Conservation (phyloP, 1,140 invertebrate genomes). For the Babylonia areolata region DNA sequence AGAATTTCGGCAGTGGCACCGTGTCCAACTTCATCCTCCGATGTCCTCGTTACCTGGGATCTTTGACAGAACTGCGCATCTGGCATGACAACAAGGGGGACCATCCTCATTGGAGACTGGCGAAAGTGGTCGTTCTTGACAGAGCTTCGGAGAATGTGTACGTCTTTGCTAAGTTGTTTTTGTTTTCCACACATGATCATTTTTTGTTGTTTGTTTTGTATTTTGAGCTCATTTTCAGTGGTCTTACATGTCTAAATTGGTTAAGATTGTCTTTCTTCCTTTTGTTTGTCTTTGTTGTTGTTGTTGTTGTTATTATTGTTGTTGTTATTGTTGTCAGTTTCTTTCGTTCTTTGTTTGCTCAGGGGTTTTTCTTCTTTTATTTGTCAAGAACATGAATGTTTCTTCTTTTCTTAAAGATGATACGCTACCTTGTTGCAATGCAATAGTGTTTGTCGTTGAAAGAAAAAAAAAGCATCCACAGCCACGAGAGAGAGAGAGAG, state of each 20-base stretch:
- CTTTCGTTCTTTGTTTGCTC: not conserved
- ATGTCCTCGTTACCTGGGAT: slow-evolving; percentile 74
- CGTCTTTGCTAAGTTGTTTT: not conserved
- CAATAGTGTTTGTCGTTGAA: no score
- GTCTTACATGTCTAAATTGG: no score
- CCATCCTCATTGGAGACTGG: slow-evolving; percentile 77
- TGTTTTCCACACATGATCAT: not conserved
- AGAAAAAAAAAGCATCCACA: no score
- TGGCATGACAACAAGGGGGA: slow-evolving; percentile 78
- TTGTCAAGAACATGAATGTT: no score
- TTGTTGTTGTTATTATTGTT: no score
- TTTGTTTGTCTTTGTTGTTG: no score
- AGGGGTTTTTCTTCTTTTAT: no score
- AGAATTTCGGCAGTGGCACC: slow-evolving; percentile 58
- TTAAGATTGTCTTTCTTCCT: no score
- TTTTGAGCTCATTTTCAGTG: no score
- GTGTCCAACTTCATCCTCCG: slow-evolving; percentile 71
- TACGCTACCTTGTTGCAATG: no score
- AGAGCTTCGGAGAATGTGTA: slow-evolving; percentile 73
- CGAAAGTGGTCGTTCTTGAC: slow-evolving; percentile 76
- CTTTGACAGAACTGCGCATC: slow-evolving; percentile 75
- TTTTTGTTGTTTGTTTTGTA: not conserved
- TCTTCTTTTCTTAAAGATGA: no score
- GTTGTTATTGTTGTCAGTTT: not conserved
- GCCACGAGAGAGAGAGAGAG: no score